These are phyloP conservation scores for Eidolon dupreanum DNA, from an alignment of 2,797 vertebrate genomes.

Conservation along the genomic window DNA sequence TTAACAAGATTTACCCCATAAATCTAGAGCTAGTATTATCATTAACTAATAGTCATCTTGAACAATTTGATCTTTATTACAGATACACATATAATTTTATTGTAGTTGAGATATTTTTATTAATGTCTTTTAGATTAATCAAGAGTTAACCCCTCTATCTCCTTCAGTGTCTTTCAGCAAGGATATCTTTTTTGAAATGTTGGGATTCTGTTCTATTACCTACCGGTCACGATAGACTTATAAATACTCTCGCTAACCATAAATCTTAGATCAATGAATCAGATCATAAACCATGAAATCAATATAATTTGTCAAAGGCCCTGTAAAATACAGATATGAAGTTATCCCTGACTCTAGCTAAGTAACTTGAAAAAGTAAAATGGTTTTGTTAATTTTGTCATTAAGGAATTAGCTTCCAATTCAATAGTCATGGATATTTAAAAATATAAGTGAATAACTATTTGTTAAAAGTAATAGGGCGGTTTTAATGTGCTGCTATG, in stretches of 20 bases:
- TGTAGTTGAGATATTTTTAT: not conserved
- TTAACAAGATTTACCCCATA: not conserved
- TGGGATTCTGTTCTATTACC: not conserved
- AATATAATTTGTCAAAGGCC: not conserved
- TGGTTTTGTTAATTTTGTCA: slow-evolving; percentile 12
- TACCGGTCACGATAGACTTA: not conserved
- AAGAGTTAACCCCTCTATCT: not conserved
- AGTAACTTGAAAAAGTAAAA: slow-evolving; percentile 21
- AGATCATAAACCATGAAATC: not conserved
- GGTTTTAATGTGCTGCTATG: not conserved
- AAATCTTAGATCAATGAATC: not conserved
- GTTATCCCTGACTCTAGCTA: not conserved
- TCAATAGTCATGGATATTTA: not conserved
- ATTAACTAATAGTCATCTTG: not conserved
- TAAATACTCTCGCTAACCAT: not conserved
- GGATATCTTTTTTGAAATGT: not conserved
- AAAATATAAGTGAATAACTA: not conserved
- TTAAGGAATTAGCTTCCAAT: not conserved
- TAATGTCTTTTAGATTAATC: slow-evolving; percentile 6
- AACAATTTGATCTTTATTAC: not conserved
- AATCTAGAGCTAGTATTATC: not conserved
- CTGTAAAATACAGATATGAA: not conserved
- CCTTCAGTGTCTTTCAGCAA: not conserved
- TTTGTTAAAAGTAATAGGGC: not conserved
- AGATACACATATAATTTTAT: not conserved